phyloP scores from a whole-genome alignment of 2,888 invertebrate species.

The Epiblema foenella region DNA sequence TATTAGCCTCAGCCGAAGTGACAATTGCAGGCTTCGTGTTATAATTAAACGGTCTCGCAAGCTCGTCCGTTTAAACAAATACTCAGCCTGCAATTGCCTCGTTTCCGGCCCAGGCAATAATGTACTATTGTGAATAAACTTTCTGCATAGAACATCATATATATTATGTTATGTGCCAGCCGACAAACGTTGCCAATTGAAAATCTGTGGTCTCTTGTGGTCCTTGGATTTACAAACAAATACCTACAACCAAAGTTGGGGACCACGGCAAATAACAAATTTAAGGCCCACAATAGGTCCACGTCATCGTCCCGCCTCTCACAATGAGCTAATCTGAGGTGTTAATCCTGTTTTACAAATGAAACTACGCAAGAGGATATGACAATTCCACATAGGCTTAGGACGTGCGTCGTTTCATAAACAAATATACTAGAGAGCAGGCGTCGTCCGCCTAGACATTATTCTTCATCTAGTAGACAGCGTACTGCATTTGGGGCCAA shows the following conservation, averaged over 20 bases:
- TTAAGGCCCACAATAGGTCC: background rate
- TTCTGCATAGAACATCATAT: conserved; percentile 8
- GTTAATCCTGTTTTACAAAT: conserved; percentile 30
- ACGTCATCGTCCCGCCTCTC: background rate
- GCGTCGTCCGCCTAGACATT: conserved; percentile 62
- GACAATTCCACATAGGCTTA: conserved; percentile 48
- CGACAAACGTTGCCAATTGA: conserved; percentile 6
- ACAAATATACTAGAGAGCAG: conserved; percentile 57
- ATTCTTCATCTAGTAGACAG: conserved; percentile 72
- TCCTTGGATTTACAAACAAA: too few species aligned
- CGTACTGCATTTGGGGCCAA: conserved; percentile 74
- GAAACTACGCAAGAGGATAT: conserved; percentile 47
- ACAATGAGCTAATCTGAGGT: conserved; percentile 12
- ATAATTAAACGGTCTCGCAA: too few species aligned
- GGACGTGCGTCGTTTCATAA: conserved; percentile 61
- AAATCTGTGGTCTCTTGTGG: conserved; percentile 9
- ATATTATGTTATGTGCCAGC: background rate
- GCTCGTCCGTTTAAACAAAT: too few species aligned
- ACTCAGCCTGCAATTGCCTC: too few species aligned
- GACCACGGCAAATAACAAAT: background rate
- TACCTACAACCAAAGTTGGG: conserved; percentile 7
- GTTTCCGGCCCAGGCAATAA: too few species aligned
- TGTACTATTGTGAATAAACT: too few species aligned
- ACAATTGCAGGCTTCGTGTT: too few species aligned
- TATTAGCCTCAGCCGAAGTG: too few species aligned